Conservation (phyloP, 2,888 invertebrate species). For the Alloscopus bannaensis region DNA sequence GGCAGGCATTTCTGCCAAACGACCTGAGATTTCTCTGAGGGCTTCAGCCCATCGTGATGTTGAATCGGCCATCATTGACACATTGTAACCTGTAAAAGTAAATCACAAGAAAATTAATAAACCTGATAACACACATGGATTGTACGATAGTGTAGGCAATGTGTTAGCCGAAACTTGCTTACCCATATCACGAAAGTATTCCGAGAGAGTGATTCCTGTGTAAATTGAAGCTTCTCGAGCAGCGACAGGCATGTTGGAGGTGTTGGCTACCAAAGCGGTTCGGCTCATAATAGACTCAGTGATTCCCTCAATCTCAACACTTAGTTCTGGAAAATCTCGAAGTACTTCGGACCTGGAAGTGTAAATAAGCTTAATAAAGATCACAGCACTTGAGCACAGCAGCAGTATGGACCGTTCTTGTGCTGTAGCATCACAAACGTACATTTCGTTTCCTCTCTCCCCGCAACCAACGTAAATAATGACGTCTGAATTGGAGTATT, state of each 20-base stretch:
- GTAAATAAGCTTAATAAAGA: no score
- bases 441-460: constrained; percentile 99
- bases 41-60: constrained; percentile 99
- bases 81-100: constrained; percentile 95
- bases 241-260: constrained; percentile 99
- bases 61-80: constrained; percentile 99
- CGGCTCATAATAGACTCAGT: constrained; percentile 99
- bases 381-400: no score
- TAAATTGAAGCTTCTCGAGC: constrained; percentile 99
- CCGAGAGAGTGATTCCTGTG: constrained; percentile 99
- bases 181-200: constrained; percentile 91
- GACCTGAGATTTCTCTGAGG: constrained; percentile 98
- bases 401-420: no score
- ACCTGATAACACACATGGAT: no score
- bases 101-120: constrained; percentile 72
- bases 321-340: constrained; percentile 97
- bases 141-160: no score
- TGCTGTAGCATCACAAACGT: no score
- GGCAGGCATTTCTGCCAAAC: constrained; percentile 99
- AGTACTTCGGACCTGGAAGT: constrained; percentile 69
- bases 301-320: constrained; percentile 96
- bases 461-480: constrained; percentile 99
- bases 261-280: constrained; percentile 99
- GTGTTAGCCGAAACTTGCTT: constrained; percentile 3
- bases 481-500: constrained; percentile 99